Evolutionary conservation across 2,888 invertebrate species (phyloP).

Genomic region (Blastobasis adustella): DNA sequence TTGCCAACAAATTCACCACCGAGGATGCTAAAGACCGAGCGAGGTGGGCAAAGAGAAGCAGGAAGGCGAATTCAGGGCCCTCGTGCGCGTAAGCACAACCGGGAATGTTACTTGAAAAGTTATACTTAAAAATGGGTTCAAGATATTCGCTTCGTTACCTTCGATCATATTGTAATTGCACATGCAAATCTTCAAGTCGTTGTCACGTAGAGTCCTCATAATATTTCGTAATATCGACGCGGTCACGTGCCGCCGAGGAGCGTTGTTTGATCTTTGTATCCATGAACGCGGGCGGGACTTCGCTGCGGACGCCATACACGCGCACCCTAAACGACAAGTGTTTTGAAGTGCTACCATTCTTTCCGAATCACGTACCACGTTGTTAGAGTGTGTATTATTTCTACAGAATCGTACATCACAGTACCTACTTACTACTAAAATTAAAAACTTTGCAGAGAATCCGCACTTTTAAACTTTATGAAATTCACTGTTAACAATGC

Average conservation of each 20-base stretch:
- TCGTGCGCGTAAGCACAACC: too few relatives aligned
- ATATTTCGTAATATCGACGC: constrained; percentile 22
- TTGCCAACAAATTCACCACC: too few relatives aligned
- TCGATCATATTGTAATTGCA: too few relatives aligned
- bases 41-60: background rate
- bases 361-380: constrained; percentile 15
- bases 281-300: background rate
- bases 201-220: constrained; percentile 24
- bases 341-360: constrained; percentile 20
- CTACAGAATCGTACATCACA: background rate
- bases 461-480: too few relatives aligned
- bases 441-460: too few relatives aligned
- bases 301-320: constrained; percentile 6
- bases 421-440: too few relatives aligned
- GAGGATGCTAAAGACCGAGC: too few relatives aligned
- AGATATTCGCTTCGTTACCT: background rate
- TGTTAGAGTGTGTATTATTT: background rate
- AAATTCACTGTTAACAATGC: too few relatives aligned
- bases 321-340: constrained; percentile 1
- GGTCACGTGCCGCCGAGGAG: constrained; percentile 39
- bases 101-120: background rate
- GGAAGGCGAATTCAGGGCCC: background rate
- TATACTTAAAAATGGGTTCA: background rate
- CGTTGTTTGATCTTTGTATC: constrained; percentile 43
- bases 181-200: background rate